Evolutionary conservation across 2,797 vertebrate species (phyloP).

Genomic region (Myripristis jacobus): DNA sequence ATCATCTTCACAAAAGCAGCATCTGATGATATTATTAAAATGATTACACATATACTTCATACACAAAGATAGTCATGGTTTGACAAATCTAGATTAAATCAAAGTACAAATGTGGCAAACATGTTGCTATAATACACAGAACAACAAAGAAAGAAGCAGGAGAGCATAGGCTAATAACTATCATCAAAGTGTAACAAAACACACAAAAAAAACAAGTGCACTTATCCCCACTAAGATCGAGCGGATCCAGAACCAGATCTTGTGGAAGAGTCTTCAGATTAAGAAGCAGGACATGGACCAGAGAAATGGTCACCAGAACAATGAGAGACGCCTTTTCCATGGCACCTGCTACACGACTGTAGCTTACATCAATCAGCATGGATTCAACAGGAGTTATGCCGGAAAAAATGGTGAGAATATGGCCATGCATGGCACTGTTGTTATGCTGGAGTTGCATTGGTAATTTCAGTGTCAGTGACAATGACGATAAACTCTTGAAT

Average conservation of each 20-base stretch:
- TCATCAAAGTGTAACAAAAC: not conserved
- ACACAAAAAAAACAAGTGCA: not conserved
- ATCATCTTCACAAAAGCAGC: too few species aligned
- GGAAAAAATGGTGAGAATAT: slow-evolving; percentile 93
- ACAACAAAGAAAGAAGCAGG: too few species aligned
- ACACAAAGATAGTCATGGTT: not conserved
- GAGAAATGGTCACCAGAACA: slow-evolving; percentile 83
- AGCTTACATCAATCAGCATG: slow-evolving; percentile 78
- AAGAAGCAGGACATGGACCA: slow-evolving; percentile 83
- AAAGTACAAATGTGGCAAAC: too few species aligned
- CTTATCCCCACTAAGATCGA: slow-evolving; percentile 83
- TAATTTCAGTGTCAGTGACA: too few species aligned
- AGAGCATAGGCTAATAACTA: not conserved
- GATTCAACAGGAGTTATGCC: slow-evolving; percentile 92
- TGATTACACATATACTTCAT: not conserved
- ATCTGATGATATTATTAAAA: too few species aligned
- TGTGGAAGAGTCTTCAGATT: slow-evolving; percentile 87
- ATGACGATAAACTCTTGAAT: too few species aligned
- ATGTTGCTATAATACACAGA: not conserved
- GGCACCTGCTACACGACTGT: slow-evolving; percentile 82
- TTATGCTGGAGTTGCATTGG: too few species aligned
- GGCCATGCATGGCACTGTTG: too few species aligned
- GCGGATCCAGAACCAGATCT: slow-evolving; percentile 88
- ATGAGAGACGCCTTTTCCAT: slow-evolving; percentile 89
- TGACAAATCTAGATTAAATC: not conserved